phyloP scores from a whole-genome alignment of 1,140 invertebrate genomes.

The Ephestia elutella region DNA sequence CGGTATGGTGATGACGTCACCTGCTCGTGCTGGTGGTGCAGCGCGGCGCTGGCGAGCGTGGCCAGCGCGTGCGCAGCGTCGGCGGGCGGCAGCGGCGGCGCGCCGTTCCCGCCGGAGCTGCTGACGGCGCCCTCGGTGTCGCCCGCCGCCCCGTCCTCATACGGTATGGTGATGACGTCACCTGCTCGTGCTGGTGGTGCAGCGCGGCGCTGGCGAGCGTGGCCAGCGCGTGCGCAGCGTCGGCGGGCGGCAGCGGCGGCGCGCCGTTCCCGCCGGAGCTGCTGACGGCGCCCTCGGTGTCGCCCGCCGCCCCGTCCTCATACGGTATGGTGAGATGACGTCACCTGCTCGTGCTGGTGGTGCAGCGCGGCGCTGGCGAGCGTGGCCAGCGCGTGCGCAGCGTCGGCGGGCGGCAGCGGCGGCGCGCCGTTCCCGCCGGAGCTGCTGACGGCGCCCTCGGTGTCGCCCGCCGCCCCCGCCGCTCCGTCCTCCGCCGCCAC shows the following conservation, averaged over 20 bases:
- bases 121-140: too few relatives aligned
- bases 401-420: slow-evolving; percentile 57
- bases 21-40: too few relatives aligned
- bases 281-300: slow-evolving; percentile 47
- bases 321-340: too few relatives aligned
- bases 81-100: too few relatives aligned
- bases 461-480: slow-evolving; percentile 18
- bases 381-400: slow-evolving; percentile 69
- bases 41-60: too few relatives aligned
- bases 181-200: slow-evolving; percentile 63
- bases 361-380: slow-evolving; percentile 69
- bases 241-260: slow-evolving; percentile 51
- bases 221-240: slow-evolving; percentile 67
- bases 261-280: slow-evolving; percentile 47
- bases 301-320: too few relatives aligned
- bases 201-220: slow-evolving; percentile 71
- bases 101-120: too few relatives aligned
- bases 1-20: too few relatives aligned
- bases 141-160: too few relatives aligned
- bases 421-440: slow-evolving; percentile 45
- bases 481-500: slow-evolving; percentile 26
- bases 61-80: too few relatives aligned
- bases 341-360: slow-evolving; percentile 62
- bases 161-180: too few relatives aligned
- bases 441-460: slow-evolving; percentile 55